Evolutionary conservation across 2,113 vertebrate species (phyloP).

Genomic region (Syngnathus scovelli): DNA sequence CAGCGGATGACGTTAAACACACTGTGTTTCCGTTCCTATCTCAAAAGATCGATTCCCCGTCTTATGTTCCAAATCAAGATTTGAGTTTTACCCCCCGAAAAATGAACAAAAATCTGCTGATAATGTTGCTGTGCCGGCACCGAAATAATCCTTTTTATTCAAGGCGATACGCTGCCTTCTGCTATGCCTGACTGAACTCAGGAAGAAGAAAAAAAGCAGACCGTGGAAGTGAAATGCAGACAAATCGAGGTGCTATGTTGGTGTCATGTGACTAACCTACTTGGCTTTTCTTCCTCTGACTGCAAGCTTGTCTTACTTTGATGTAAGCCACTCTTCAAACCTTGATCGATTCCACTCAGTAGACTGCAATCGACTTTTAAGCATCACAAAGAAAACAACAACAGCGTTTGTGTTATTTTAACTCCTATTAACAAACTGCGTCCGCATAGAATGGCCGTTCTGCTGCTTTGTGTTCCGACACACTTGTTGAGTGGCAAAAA

Average conservation of each 20-base stretch:
- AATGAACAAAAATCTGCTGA: neutral
- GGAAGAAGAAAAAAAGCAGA: neutral
- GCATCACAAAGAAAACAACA: neutral
- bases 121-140: neutral
- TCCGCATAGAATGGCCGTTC: neutral
- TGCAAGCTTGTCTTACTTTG: neutral
- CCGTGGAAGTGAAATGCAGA: neutral
- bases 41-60: neutral
- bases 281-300: neutral
- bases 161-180: neutral
- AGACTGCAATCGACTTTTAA: neutral
- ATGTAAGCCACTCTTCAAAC: neutral
- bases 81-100: neutral
- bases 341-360: neutral
- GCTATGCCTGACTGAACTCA: neutral
- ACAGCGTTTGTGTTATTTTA: conserved; percentile 1
- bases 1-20: neutral
- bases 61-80: neutral
- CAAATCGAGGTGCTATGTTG: neutral
- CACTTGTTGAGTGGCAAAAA: neutral
- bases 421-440: neutral
- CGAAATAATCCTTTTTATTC: neutral
- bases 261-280: neutral
- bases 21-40: neutral
- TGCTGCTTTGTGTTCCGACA: neutral